Conservation (phyloP, 2,888 invertebrate species). For the Dolichopus griseipennis region DNA sequence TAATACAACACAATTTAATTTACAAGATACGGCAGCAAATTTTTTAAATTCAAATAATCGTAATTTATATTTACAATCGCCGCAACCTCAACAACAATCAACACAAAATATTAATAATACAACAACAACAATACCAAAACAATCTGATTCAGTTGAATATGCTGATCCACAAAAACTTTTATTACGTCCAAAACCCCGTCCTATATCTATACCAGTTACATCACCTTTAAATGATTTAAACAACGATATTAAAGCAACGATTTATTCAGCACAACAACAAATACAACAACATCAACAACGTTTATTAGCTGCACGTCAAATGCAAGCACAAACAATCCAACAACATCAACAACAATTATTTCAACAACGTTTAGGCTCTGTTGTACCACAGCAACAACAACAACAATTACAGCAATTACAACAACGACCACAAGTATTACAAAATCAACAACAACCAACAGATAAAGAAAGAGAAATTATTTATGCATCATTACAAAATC, state of each 20-base stretch:
- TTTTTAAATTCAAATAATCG: background rate
- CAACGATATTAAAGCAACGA: conserved; percentile 23
- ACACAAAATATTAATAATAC: background rate
- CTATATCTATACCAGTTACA: conserved; percentile 55
- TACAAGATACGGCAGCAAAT: background rate
- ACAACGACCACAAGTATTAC: conserved; percentile 16
- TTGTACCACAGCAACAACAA: conserved; percentile 18
- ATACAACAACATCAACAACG: conserved; percentile 16
- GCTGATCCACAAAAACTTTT: conserved; percentile 34
- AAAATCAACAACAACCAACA: conserved; percentile 31
- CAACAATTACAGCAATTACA: conserved; percentile 17
- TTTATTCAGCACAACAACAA: conserved; percentile 20
- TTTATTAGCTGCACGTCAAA: conserved; percentile 15
- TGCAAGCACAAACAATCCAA: conserved; percentile 19
- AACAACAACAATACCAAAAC: conserved; percentile 10
- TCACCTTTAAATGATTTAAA: conserved; percentile 25
- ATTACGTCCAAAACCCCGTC: conserved; percentile 40
- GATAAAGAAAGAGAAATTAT: conserved; percentile 41
- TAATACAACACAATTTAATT: background rate
- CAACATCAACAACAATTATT: conserved; percentile 20
- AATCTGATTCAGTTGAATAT: conserved; percentile 27
- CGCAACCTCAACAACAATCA: conserved; percentile 8
- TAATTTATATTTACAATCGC: conserved; percentile 8
- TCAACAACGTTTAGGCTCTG: conserved; percentile 14
- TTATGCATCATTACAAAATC: conserved; percentile 38